These are phyloP conservation scores for Lysandra bellargus DNA, from an alignment of 2,888 invertebrate species.

Conservation along the genomic window DNA sequence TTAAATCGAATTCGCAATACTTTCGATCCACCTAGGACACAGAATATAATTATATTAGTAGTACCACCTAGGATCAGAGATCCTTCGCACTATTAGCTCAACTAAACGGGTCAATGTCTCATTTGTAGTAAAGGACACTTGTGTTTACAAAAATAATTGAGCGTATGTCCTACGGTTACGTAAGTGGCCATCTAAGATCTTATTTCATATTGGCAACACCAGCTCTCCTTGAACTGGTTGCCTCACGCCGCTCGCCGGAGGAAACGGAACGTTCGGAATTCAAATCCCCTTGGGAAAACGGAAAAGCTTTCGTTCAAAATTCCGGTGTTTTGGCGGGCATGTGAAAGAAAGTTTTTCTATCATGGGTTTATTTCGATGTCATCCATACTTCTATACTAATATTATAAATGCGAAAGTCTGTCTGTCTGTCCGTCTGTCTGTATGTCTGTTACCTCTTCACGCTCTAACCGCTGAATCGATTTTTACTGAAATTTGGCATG, in stretches of 20 bases:
- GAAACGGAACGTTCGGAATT: conserved; percentile 46
- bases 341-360: too few relatives aligned
- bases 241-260: conserved; percentile 49
- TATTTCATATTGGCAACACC: conserved; percentile 45
- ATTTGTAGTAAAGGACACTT: conserved; percentile 9
- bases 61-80: background rate
- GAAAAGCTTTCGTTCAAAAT: conserved; percentile 18
- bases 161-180: conserved; percentile 35
- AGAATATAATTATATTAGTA: too few relatives aligned
- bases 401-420: too few relatives aligned
- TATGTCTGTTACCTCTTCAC: too few relatives aligned
- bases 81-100: background rate
- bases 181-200: conserved; percentile 42
- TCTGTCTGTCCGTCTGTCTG: too few relatives aligned
- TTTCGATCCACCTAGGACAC: background rate
- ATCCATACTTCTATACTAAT: too few relatives aligned
- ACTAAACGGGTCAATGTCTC: background rate
- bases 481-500: too few relatives aligned
- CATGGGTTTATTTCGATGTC: too few relatives aligned
- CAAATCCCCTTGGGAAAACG: background rate
- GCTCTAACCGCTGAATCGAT: too few relatives aligned
- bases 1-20: background rate
- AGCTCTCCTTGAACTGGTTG: conserved; percentile 55
- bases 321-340: background rate
- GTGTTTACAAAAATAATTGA: conserved; percentile 28